Evolutionary conservation across 2,888 invertebrate species (phyloP).

Genomic region (Rutpela maculata): DNA sequence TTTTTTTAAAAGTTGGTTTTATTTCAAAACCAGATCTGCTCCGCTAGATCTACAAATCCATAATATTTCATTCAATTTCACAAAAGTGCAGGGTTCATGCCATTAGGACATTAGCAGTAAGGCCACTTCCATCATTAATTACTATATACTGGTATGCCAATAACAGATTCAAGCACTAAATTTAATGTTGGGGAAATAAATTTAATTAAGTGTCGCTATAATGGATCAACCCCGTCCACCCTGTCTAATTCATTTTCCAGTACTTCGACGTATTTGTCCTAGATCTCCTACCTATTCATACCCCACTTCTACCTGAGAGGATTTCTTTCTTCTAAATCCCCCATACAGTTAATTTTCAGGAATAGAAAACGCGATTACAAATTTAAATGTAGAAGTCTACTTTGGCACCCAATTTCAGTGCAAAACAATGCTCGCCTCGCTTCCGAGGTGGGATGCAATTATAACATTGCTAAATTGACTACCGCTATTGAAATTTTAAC

Average conservation of each 20-base stretch:
- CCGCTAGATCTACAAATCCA: neutral
- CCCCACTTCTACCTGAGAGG: constrained; percentile 6
- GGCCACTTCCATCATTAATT: neutral
- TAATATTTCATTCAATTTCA: neutral
- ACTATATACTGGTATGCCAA: constrained; percentile 17
- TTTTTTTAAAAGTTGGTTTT: too few relatives aligned
- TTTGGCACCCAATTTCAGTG: constrained; percentile 22
- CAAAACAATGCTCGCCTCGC: constrained; percentile 30
- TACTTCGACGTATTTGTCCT: neutral
- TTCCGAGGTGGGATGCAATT: constrained; percentile 32
- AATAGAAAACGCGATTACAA: constrained; percentile 20
- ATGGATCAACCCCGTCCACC: constrained; percentile 15
- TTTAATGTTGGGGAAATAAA: constrained; percentile 15
- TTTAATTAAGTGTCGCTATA: constrained; percentile 13
- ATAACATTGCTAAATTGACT: constrained; percentile 34
- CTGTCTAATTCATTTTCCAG: constrained; percentile 21
- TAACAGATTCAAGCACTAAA: neutral
- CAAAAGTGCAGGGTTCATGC: neutral
- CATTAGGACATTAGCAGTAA: neutral
- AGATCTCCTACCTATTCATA: neutral
- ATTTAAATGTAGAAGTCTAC: constrained; percentile 22
- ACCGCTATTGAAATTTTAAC: constrained; percentile 24
- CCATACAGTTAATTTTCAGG: constrained; percentile 14
- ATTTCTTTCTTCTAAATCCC: constrained; percentile 17
- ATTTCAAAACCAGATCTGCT: too few relatives aligned